These are phyloP conservation scores for Pseudomyrmex cubaensis DNA, from an alignment of 1,140 invertebrate species.

Conservation along the genomic window DNA sequence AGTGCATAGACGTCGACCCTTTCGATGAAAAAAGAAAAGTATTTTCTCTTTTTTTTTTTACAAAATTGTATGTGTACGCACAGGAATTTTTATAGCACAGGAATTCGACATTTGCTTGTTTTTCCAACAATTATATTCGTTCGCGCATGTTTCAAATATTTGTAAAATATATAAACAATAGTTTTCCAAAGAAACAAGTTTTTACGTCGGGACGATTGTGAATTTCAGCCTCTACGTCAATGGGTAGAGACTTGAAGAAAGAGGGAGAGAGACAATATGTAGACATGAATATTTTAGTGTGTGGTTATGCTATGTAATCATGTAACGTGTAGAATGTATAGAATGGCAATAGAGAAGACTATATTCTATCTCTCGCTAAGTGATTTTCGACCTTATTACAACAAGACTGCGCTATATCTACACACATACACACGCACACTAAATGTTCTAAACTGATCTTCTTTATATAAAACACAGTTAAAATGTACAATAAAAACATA, in stretches of 20 bases:
- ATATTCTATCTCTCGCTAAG: constrained; percentile 25
- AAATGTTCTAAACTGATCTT: too few species aligned
- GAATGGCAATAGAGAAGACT: background rate
- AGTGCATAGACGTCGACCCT: constrained; percentile 31
- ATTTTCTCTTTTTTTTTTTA: background rate
- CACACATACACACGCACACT: too few species aligned
- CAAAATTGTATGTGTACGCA: background rate
- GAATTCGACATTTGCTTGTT: background rate
- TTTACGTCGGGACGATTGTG: background rate
- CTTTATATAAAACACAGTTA: too few species aligned
- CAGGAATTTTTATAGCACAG: background rate
- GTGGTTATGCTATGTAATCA: constrained; percentile 19
- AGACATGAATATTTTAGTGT: constrained; percentile 32
- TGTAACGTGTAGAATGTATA: background rate
- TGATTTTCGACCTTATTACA: constrained; percentile 45
- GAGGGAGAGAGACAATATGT: background rate
- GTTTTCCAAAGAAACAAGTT: background rate
- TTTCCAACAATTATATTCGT: background rate
- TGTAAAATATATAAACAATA: background rate
- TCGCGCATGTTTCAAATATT: background rate
- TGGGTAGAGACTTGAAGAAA: background rate
- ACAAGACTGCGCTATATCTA: background rate
- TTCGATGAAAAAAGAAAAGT: background rate
- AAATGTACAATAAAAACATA: too few species aligned
- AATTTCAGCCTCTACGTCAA: constrained; percentile 24